phyloP scores from a whole-genome alignment of 2,797 vertebrate species.

The Tragelaphus oryx region DNA sequence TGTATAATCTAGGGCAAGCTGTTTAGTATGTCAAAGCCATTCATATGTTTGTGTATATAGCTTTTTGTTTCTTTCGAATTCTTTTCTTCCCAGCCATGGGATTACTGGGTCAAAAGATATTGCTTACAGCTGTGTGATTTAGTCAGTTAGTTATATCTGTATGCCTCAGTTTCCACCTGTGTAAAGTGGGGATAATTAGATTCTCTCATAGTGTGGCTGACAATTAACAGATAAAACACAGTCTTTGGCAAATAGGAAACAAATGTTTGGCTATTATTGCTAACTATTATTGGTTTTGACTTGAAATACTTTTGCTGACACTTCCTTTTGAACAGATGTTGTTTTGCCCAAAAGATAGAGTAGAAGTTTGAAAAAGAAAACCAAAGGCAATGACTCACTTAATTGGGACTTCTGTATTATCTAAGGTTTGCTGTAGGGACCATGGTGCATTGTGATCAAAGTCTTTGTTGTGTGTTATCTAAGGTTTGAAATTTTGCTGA shows the following conservation, averaged over 20 bases:
- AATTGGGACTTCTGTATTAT: not conserved
- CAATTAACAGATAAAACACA: not conserved
- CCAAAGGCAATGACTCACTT: not conserved
- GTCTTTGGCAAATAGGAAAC: not conserved
- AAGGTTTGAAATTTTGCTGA: not conserved
- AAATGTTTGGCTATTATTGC: not conserved
- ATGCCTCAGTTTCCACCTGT: not conserved
- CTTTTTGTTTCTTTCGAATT: not conserved
- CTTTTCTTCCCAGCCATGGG: not conserved
- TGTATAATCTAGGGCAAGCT: not conserved
- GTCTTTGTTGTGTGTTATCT: not conserved
- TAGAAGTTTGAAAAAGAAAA: conserved; percentile 2
- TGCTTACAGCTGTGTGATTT: not conserved
- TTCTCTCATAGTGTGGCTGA: not conserved
- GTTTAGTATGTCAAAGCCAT: not conserved
- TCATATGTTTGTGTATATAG: not conserved
- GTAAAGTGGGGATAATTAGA: not conserved
- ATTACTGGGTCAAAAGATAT: not conserved
- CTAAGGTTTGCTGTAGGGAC: not conserved
- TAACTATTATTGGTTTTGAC: not conserved
- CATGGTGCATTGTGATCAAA: not conserved
- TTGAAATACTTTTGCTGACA: not conserved
- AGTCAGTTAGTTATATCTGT: not conserved
- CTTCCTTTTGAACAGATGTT: conserved; percentile 8
- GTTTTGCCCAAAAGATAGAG: not conserved